Evolutionary conservation across 2,113 vertebrate species (phyloP).

Genomic region (Cyprinodon tularosa): DNA sequence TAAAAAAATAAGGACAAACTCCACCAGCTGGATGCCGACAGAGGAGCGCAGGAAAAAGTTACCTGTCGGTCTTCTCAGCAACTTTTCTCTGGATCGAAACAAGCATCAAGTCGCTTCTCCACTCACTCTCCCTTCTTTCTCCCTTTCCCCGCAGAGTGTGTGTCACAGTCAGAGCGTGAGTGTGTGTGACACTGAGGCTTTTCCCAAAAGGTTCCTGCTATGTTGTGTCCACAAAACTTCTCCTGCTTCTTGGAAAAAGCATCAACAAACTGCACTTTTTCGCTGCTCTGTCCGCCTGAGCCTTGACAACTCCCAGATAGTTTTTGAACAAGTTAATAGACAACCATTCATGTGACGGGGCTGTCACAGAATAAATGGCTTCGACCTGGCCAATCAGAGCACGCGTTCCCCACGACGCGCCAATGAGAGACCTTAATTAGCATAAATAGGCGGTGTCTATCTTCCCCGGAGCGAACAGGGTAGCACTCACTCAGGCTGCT

Average conservation of each 20-base stretch:
- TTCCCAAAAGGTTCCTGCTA: conserved; percentile 76
- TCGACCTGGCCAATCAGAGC: conserved; percentile 91
- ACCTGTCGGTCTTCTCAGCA: conserved; percentile 74
- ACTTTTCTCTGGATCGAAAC: conserved; percentile 74
- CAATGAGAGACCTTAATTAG: conserved; percentile 79
- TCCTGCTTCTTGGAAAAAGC: conserved; percentile 84
- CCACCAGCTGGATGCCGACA: conserved; percentile 46
- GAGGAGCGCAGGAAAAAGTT: conserved; percentile 62
- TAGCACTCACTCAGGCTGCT: conserved; percentile 62
- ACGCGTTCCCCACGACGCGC: conserved; percentile 81
- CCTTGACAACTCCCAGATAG: conserved; percentile 99
- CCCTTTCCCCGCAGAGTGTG: conserved; percentile 43
- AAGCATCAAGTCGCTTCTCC: conserved; percentile 61
- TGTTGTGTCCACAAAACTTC: conserved; percentile 82
- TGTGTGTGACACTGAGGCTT: conserved; percentile 58
- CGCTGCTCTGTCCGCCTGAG: conserved; percentile 83
- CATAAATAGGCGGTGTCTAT: conserved; percentile 91
- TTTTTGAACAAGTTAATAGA: conserved; percentile 99
- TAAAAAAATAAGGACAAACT: conserved; percentile 35
- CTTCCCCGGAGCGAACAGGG: conserved; percentile 44
- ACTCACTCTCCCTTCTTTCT: conserved; percentile 63
- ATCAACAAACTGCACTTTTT: conserved; percentile 91
- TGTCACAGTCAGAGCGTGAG: conserved; percentile 31
- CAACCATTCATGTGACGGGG: conserved; percentile 99
- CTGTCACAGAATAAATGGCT: conserved; percentile 99